These are phyloP conservation scores for Brachirus orientalis DNA, from an alignment of 2,113 vertebrate genomes.

Conservation along the genomic window DNA sequence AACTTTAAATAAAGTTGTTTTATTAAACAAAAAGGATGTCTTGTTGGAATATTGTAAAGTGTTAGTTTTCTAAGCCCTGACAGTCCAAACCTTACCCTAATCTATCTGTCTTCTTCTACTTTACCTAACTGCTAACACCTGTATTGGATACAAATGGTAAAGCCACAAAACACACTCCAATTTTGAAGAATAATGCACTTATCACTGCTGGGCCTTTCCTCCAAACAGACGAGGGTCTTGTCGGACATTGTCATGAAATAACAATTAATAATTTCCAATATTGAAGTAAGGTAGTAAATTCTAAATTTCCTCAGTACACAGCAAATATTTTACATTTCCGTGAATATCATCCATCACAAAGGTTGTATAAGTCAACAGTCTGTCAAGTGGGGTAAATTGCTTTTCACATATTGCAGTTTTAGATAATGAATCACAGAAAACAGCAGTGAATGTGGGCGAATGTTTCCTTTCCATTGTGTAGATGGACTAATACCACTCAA, in stretches of 20 bases:
- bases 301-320: neutral
- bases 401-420: slow-evolving; percentile 10
- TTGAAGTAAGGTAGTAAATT: slow-evolving; percentile 6
- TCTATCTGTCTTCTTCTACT: neutral
- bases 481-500: slow-evolving; percentile 1
- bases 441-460: neutral
- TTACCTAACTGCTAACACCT: neutral
- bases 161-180: too few species aligned
- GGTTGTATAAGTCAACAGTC: slow-evolving; percentile 28
- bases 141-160: too few species aligned
- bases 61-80: slow-evolving; percentile 9
- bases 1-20: neutral
- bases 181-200: too few species aligned
- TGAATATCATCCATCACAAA: slow-evolving; percentile 26
- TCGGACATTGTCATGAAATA: neutral
- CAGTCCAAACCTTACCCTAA: neutral
- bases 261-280: slow-evolving; percentile 8
- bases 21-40: neutral
- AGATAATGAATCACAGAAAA: slow-evolving; percentile 27
- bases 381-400: slow-evolving; percentile 18
- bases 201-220: neutral
- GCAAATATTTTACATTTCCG: slow-evolving; percentile 11
- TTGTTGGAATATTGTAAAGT: neutral
- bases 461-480: neutral
- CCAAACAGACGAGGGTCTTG: neutral